Percentiles rank a stretch among this genome's conserved stretches.
Evolutionary conservation across 92 coral and sea anemone genomes (phyloP).

Genomic region (Pocillopora grandis): DNA sequence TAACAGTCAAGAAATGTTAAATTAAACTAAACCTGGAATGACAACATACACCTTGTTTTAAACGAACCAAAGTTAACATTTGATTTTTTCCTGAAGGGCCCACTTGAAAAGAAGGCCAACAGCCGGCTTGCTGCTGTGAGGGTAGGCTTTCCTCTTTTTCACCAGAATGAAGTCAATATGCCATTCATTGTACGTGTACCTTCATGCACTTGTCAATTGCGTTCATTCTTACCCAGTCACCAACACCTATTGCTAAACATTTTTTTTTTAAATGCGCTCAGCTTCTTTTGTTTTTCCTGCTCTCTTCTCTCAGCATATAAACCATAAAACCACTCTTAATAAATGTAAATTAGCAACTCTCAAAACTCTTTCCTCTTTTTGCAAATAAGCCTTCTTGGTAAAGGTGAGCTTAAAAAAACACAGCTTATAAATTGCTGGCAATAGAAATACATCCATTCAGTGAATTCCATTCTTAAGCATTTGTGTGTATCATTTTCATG

Average conservation of each 20-base stretch:
- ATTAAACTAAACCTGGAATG: background rate
- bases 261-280: background rate
- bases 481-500: no score
- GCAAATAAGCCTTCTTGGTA: no score
- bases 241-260: background rate
- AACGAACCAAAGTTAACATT: conserved; percentile 19
- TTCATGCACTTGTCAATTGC: background rate
- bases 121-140: conserved; percentile 49
- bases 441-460: no score
- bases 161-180: background rate
- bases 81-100: conserved; percentile 51
- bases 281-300: background rate
- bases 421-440: no score
- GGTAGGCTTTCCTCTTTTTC: conserved; percentile 45
- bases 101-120: conserved; percentile 50
- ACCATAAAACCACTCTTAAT: background rate
- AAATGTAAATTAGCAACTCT: background rate
- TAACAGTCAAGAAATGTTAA: background rate
- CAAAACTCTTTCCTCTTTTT: background rate
- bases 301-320: background rate
- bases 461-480: no score
- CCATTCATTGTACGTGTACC: conserved; percentile 35
- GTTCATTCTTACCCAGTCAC: conserved; percentile 6
- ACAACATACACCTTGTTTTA: background rate
- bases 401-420: no score